Evolutionary conservation across 2,888 invertebrate species (phyloP).

Genomic region (Oxycera nigricornis): DNA sequence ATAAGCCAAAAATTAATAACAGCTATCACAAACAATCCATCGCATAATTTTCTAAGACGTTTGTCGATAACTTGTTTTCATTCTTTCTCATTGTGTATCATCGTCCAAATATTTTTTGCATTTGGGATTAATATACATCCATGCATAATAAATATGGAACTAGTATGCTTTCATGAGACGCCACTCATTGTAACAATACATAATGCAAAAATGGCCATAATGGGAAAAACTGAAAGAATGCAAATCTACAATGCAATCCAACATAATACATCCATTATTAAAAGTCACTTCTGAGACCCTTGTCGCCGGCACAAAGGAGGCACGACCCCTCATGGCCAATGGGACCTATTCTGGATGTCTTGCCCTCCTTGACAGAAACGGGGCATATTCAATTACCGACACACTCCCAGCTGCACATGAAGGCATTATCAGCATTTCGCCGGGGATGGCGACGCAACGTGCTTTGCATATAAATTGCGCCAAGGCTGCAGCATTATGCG

Average conservation of each 20-base stretch:
- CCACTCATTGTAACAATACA: constrained; percentile 19
- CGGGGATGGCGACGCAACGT: not conserved
- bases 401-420: not conserved
- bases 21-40: too few species aligned
- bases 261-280: constrained; percentile 15
- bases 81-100: too few species aligned
- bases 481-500: constrained; percentile 24
- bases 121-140: too few species aligned
- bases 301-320: not conserved
- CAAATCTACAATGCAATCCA: constrained; percentile 25
- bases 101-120: too few species aligned
- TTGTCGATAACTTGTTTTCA: too few species aligned
- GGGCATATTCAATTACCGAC: constrained; percentile 22
- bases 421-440: not conserved
- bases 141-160: too few species aligned
- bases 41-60: too few species aligned
- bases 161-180: too few species aligned
- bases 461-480: constrained; percentile 29
- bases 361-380: constrained; percentile 9
- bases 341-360: constrained; percentile 13
- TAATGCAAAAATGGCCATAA: constrained; percentile 18
- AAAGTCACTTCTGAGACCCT: not conserved
- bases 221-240: not conserved
- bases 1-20: too few species aligned
- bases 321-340: not conserved